Base-by-base conservation (phyloP, 2,797 vertebrate genomes). In the Aphelocoma californica region DNA sequence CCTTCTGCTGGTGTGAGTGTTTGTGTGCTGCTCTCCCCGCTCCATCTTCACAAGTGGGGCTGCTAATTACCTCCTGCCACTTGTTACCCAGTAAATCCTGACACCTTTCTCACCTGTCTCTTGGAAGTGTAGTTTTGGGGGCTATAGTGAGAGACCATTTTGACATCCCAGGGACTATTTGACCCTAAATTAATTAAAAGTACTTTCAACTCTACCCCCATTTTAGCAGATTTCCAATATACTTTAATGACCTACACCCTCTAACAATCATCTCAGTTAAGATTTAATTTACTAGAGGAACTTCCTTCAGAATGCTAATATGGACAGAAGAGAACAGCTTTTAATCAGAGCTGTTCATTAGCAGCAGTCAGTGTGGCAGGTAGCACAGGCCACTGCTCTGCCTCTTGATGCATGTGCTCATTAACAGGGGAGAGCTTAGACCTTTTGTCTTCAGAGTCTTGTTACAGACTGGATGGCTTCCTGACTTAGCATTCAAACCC, bases 151-250 rank as follows among this genome's bases (percentile, higher is more conserved):
- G 78, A 80, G 48, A 61, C 53, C 15, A 6, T 71, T 82, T 62
- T 45, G 78, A 67, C 64, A 80, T 57, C 10, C 32, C 20, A 36
- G 50, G 34, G 48, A 42, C 2, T 5, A 6, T 57, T 8, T 84
- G 23, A 64, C 26, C 29, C 66, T 24, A 85, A 92, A 80, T 80
- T 77, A 95, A 90, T 95, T 69, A 53, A 66, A 94, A 88, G 19
- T 24, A 8, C 17, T 73, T 82, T 90, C 88, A 82, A 56, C 48
- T 87, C 81, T 82, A 24, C 32, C 64, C 32, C 45, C 6, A 7
- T 71, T 86, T 81, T 53, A 94, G 56, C 62, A 56, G 44, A 50
- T 93, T 92, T 89, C 26, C 10, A 10, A 56, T 72, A 38, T 13
- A 21, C 20, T 84, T 80, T 42, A 73, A 82, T 0, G 0, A 91